These are phyloP conservation scores for Nymphalis urticae DNA, from an alignment of 2,888 invertebrate genomes.

Conservation along the genomic window DNA sequence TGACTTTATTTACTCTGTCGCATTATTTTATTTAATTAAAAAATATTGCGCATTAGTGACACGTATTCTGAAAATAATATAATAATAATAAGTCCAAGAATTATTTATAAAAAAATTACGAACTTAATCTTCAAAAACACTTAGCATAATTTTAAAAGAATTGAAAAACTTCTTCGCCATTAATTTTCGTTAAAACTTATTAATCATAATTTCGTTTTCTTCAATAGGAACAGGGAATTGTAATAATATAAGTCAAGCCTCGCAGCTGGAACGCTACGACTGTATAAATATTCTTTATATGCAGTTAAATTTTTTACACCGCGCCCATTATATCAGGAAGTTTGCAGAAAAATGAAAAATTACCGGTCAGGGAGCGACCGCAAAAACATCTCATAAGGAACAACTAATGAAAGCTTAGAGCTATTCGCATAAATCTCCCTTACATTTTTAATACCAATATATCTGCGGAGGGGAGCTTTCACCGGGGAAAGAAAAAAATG, in stretches of 20 bases:
- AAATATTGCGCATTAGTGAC: too few relatives aligned
- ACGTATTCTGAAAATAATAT: too few relatives aligned
- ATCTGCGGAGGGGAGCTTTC: constrained; percentile 75
- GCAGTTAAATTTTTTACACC: constrained; percentile 75
- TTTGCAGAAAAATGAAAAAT: constrained; percentile 80
- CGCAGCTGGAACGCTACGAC: constrained; percentile 68
- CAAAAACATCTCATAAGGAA: constrained; percentile 78
- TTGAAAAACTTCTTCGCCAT: constrained; percentile 40
- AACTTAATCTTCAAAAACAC: neutral
- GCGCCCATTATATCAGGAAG: constrained; percentile 70
- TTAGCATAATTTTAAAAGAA: neutral
- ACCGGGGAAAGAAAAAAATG: constrained; percentile 64
- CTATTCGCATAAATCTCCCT: constrained; percentile 82
- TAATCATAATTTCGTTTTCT: constrained; percentile 60
- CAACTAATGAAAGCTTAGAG: constrained; percentile 82
- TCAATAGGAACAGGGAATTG: constrained; percentile 63
- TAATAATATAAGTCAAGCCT: constrained; percentile 75
- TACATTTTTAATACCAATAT: constrained; percentile 83
- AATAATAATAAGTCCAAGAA: too few relatives aligned
- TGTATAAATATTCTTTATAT: constrained; percentile 80
- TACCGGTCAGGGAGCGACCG: constrained; percentile 81
- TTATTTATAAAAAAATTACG: neutral
- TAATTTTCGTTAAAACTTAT: constrained; percentile 62
- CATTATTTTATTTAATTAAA: too few relatives aligned
- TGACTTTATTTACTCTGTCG: too few relatives aligned